Evolutionary conservation across 2,113 vertebrate genomes (phyloP).

Genomic region (Indicator maculatus): DNA sequence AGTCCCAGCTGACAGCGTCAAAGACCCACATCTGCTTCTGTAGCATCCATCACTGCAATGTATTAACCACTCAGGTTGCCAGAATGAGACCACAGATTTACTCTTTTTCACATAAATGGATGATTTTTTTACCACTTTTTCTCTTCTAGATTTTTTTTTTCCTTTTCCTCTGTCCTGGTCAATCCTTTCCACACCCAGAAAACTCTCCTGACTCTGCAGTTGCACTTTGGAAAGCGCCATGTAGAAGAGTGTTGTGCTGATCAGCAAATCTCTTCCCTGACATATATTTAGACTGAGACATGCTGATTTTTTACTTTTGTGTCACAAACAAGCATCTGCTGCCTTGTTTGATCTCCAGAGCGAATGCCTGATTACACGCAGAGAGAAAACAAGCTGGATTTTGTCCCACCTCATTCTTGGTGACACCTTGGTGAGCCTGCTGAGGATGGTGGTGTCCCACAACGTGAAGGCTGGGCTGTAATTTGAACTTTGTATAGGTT

Average conservation of each 20-base stretch:
- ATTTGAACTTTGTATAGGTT: accelerated
- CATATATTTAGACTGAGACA: neutral
- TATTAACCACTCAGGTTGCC: neutral
- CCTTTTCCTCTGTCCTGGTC: neutral
- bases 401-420: neutral
- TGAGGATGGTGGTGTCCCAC: neutral
- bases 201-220: neutral
- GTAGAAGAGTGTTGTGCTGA: neutral
- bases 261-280: neutral
- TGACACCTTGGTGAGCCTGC: neutral
- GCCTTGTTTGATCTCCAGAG: neutral
- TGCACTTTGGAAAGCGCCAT: neutral
- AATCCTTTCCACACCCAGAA: neutral
- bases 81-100: neutral
- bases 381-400: neutral
- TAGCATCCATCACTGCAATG: accelerated
- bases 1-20: neutral
- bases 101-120: neutral
- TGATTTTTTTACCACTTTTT: neutral
- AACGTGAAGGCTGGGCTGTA: accelerated
- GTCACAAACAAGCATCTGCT: neutral
- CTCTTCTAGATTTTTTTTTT: neutral
- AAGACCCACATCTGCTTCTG: neutral
- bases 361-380: accelerated
- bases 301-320: slow-evolving; percentile 36